phyloP scores from a whole-genome alignment of 30 jellyfish, hydroid and myxozoan species.

The Clytia hemisphaerica region DNA sequence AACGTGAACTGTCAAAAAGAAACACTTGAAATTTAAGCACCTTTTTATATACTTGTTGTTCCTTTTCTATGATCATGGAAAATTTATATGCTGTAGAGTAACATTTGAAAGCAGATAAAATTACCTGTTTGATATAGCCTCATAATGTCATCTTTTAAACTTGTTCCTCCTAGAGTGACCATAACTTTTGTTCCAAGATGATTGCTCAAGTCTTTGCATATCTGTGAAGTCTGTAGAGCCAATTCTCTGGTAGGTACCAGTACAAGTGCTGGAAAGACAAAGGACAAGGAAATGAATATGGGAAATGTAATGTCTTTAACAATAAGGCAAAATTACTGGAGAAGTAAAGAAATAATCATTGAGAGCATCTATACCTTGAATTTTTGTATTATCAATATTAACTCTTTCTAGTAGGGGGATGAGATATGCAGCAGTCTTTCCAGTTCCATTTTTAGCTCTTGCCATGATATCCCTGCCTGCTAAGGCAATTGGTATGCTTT shows the following conservation, averaged over 20 bases:
- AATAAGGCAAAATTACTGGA: background rate
- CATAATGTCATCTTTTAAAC: constrained; percentile 86
- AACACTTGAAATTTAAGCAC: too few relatives aligned
- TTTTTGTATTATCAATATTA: constrained; percentile 47
- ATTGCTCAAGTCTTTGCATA: constrained; percentile 86
- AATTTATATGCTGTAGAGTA: background rate
- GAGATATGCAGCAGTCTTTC: constrained; percentile 90
- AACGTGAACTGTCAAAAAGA: constrained; percentile 63
- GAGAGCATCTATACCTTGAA: constrained; percentile 89
- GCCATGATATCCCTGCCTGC: constrained; percentile 95
- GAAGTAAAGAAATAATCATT: too few relatives aligned
- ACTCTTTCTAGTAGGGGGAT: constrained; percentile 77
- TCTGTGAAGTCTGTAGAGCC: constrained; percentile 91
- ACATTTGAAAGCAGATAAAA: background rate
- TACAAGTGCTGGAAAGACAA: constrained; percentile 55
- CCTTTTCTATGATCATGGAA: too few relatives aligned
- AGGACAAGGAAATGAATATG: background rate
- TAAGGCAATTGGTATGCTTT: constrained; percentile 87
- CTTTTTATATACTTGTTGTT: too few relatives aligned
- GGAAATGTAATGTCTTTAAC: background rate
- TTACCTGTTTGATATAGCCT: constrained; percentile 92
- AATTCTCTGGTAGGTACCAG: constrained; percentile 94
- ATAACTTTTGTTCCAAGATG: constrained; percentile 87
- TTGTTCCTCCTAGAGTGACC: constrained; percentile 93
- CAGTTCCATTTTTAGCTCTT: constrained; percentile 96